A percentile compares a stretch with the other conserved stretches of the same genome.
Conservation (phyloP, 2,888 invertebrate genomes). For the Subacronicta megacephala region DNA sequence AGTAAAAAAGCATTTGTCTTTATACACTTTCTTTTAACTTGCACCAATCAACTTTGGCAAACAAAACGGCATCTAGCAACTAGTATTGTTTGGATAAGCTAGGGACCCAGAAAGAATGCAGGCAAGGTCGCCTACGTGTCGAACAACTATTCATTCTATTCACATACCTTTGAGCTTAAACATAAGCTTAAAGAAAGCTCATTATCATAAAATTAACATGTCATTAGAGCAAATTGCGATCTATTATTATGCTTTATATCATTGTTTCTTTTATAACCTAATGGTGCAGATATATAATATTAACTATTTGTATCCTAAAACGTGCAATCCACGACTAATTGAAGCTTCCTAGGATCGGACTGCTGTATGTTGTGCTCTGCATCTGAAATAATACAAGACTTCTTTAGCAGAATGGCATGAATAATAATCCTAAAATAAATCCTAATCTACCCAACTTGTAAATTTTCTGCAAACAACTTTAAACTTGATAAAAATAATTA, state of each 20-base stretch:
- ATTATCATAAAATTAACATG: slow-evolving; percentile 29
- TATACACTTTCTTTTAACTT: slow-evolving; percentile 24
- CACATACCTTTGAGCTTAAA: slow-evolving; percentile 39
- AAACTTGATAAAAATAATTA: slow-evolving; percentile 20
- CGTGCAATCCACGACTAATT: too few species aligned
- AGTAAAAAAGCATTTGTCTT: too few species aligned
- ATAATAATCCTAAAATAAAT: too few species aligned
- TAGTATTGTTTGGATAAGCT: slow-evolving; percentile 63
- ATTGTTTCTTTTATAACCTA: background rate
- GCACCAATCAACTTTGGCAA: slow-evolving; percentile 38
- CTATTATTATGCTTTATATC: background rate
- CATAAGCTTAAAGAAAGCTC: slow-evolving; percentile 37
- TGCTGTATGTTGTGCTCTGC: too few species aligned
- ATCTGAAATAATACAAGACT: too few species aligned
- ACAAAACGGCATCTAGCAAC: slow-evolving; percentile 54
- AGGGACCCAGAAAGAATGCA: slow-evolving; percentile 65
- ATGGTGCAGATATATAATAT: too few species aligned
- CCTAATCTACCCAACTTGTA: background rate
- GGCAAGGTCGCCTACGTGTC: slow-evolving; percentile 65
- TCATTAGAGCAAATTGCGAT: slow-evolving; percentile 6
- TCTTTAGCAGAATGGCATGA: too few species aligned
- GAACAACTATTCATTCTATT: slow-evolving; percentile 52
- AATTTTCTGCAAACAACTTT: background rate
- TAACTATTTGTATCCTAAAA: too few species aligned
- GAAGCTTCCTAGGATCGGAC: too few species aligned